phyloP scores from a whole-genome alignment of 1,140 invertebrate genomes.

The Oreohelix idahoensis region DNA sequence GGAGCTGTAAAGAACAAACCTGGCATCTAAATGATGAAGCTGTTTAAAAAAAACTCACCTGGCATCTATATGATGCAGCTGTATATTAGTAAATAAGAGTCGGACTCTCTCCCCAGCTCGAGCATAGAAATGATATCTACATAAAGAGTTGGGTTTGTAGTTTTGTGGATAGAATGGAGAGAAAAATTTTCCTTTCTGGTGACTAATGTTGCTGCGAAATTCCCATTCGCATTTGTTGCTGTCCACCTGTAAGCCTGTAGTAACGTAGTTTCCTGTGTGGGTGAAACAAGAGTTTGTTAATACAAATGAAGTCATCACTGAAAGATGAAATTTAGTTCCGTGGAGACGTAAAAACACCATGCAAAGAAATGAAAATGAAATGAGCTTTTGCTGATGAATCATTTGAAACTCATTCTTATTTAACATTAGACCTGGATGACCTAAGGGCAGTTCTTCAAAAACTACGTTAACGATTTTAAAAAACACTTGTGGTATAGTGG shows the following conservation, averaged over 20 bases:
- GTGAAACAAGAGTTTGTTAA: too few species aligned
- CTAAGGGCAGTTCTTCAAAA: too few species aligned
- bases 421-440: too few species aligned
- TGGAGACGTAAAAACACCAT: too few species aligned
- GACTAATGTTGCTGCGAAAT: conserved; percentile 45
- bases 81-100: conserved; percentile 71
- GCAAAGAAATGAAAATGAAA: too few species aligned
- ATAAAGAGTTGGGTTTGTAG: conserved; percentile 84
- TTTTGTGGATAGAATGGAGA: conserved; percentile 88
- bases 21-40: not conserved
- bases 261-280: conserved; percentile 49
- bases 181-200: conserved; percentile 82
- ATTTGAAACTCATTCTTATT: too few species aligned
- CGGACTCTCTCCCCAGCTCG: conserved; percentile 71
- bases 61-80: conserved; percentile 50
- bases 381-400: too few species aligned
- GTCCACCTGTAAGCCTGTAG: conserved; percentile 40
- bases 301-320: too few species aligned
- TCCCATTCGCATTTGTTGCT: conserved; percentile 50
- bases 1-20: too few species aligned
- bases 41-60: conserved; percentile 41
- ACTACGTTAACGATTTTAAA: too few species aligned
- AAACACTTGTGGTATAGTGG: too few species aligned
- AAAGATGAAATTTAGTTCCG: too few species aligned
- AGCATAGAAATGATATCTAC: conserved; percentile 82